A percentile compares a stretch with the other conserved stretches of the same genome.
phyloP scores from a whole-genome alignment of 2,888 invertebrate species.

The Amphiduros pacificus region DNA sequence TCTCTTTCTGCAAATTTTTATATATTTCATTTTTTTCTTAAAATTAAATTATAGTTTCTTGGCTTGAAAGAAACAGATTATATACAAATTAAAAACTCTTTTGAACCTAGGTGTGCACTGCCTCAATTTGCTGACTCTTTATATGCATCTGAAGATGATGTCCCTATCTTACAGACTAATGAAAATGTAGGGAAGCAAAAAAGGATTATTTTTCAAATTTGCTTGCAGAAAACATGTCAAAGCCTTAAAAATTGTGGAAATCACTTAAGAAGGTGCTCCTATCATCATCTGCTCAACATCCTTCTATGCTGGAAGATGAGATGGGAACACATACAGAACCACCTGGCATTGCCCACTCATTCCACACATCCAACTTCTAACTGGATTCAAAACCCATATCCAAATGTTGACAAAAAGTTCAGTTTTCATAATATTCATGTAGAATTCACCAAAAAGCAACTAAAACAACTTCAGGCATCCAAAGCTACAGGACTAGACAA shows the following conservation, averaged over 20 bases:
- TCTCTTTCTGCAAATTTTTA: too few relatives aligned
- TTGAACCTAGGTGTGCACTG: too few relatives aligned
- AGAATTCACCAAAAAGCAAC: neutral
- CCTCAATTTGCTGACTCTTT: too few relatives aligned
- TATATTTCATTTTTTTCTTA: too few relatives aligned
- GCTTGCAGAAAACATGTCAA: neutral
- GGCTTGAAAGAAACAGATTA: too few relatives aligned
- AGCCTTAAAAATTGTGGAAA: neutral
- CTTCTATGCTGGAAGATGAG: neutral
- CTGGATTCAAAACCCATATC: neutral
- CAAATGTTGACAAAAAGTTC: neutral
- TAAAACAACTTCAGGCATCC: neutral
- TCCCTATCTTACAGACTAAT: too few relatives aligned
- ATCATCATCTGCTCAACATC: neutral
- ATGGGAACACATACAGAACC: neutral
- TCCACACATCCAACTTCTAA: neutral
- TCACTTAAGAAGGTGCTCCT: neutral
- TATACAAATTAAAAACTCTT: too few relatives aligned
- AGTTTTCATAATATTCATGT: neutral
- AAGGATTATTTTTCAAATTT: conserved; percentile 2
- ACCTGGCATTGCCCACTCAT: neutral
- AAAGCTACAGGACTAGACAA: neutral
- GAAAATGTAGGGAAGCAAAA: neutral
- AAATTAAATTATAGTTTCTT: too few relatives aligned
- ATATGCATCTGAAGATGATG: too few relatives aligned